Evolutionary conservation across 2,113 vertebrate genomes (phyloP).

Genomic region (Nematolebias whitei): DNA sequence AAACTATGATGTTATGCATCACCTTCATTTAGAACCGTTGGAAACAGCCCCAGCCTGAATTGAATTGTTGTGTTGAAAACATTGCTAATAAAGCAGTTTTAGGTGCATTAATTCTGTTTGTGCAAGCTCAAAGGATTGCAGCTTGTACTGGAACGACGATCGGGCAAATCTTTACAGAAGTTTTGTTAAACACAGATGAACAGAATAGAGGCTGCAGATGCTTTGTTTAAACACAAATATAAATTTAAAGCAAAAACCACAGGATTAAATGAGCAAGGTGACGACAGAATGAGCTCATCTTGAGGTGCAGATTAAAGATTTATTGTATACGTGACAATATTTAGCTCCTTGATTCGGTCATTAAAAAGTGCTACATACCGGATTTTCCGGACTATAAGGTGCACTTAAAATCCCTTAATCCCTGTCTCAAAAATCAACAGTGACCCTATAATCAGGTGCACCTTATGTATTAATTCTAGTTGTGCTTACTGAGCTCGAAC

Average conservation of each 20-base stretch:
- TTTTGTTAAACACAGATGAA: no score
- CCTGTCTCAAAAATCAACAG: no score
- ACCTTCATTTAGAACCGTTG: slow-evolving; percentile 15
- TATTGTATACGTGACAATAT: not conserved
- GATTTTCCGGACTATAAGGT: no score
- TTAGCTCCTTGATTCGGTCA: not conserved
- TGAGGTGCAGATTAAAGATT: not conserved
- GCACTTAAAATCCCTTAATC: no score
- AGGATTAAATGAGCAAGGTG: not conserved
- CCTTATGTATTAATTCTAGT: no score
- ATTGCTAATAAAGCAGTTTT: slow-evolving; percentile 29
- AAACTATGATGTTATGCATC: slow-evolving; percentile 29
- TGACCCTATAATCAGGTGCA: no score
- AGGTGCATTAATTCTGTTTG: slow-evolving; percentile 33
- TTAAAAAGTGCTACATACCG: slow-evolving; percentile 28
- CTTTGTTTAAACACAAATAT: not conserved
- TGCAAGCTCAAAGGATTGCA: slow-evolving; percentile 6
- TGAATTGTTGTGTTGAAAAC: slow-evolving; percentile 32
- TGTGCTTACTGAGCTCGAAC: no score
- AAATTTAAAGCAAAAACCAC: not conserved
- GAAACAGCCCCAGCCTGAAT: slow-evolving; percentile 24
- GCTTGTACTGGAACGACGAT: slow-evolving; percentile 13
- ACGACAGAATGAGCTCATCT: not conserved
- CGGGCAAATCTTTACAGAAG: slow-evolving; percentile 31
- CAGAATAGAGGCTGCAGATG: slow-evolving; percentile 7